Percentiles rank a stretch among this genome's conserved stretches.
Conservation (phyloP, 2,888 invertebrate genomes). For the Coremacera marginata region DNA sequence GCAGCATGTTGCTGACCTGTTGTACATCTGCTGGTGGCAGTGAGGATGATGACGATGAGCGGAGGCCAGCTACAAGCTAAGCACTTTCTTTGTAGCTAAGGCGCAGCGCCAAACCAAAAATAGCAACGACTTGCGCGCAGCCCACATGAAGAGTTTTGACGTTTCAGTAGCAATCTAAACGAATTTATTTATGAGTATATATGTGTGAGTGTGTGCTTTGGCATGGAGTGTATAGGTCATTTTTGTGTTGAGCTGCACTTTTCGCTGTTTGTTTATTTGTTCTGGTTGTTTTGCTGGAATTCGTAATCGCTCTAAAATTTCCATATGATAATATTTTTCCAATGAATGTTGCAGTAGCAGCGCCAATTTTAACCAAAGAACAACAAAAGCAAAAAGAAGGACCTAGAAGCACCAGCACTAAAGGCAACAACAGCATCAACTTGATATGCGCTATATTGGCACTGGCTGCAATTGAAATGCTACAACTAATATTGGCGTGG, state of each 20-base stretch:
- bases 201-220: not conserved
- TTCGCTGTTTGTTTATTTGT: not conserved
- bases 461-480: slow-evolving; percentile 34
- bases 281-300: slow-evolving; percentile 17
- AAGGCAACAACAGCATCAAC: slow-evolving; percentile 9
- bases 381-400: not conserved
- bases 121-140: slow-evolving; percentile 9
- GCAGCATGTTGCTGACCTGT: slow-evolving; percentile 31
- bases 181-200: not conserved
- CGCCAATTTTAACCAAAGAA: not conserved
- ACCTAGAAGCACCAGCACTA: slow-evolving; percentile 3
- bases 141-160: slow-evolving; percentile 35
- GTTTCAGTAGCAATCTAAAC: slow-evolving; percentile 19
- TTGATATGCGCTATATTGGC: slow-evolving; percentile 30
- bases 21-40: slow-evolving; percentile 9
- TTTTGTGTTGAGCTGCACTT: not conserved
- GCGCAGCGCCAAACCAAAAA: slow-evolving; percentile 18
- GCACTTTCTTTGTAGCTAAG: slow-evolving; percentile 17
- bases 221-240: slow-evolving; percentile 34
- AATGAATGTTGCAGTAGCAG: slow-evolving; percentile 25
- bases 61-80: not conserved
- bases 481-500: slow-evolving; percentile 17
- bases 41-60: slow-evolving; percentile 5
- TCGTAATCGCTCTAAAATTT: slow-evolving; percentile 49
- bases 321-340: slow-evolving; percentile 60